Evolutionary conservation across 2,113 vertebrate species (phyloP).

Genomic region (Scomber scombrus): DNA sequence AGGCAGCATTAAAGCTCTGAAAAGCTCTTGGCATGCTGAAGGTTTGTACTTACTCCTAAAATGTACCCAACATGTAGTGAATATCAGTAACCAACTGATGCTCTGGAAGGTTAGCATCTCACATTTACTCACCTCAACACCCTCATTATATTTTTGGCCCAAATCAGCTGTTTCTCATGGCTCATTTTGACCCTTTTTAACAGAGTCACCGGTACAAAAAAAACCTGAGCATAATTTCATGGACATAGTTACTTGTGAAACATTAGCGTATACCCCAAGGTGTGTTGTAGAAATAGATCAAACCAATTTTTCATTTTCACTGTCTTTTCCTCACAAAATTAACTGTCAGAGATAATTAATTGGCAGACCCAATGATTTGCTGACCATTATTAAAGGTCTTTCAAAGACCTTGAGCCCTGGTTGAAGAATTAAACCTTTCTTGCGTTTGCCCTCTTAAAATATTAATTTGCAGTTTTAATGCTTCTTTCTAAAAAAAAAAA

Average conservation of each 20-base stretch:
- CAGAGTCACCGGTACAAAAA: neutral
- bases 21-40: conserved; percentile 12
- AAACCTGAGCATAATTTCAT: neutral
- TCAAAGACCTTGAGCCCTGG: conserved; percentile 44
- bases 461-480: conserved; percentile 34
- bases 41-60: conserved; percentile 27
- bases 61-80: neutral
- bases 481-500: conserved; percentile 18
- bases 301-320: conserved; percentile 33
- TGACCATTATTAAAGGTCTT: conserved; percentile 55
- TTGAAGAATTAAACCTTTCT: conserved; percentile 34
- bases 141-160: neutral
- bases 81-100: conserved; percentile 7
- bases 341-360: conserved; percentile 48
- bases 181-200: conserved; percentile 7
- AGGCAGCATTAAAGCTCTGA: conserved; percentile 17
- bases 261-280: conserved; percentile 13
- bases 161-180: conserved; percentile 19
- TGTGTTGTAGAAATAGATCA: conserved; percentile 21
- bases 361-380: conserved; percentile 42
- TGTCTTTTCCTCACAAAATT: conserved; percentile 1
- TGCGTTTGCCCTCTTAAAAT: conserved; percentile 48
- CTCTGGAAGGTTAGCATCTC: conserved; percentile 20
- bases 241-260: neutral
- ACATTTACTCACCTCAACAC: conserved; percentile 2